Evolutionary conservation across 2,888 invertebrate species (phyloP), one percentile per base, ranked within the genome.

Genomic region (Melieria crassipennis): DNA sequence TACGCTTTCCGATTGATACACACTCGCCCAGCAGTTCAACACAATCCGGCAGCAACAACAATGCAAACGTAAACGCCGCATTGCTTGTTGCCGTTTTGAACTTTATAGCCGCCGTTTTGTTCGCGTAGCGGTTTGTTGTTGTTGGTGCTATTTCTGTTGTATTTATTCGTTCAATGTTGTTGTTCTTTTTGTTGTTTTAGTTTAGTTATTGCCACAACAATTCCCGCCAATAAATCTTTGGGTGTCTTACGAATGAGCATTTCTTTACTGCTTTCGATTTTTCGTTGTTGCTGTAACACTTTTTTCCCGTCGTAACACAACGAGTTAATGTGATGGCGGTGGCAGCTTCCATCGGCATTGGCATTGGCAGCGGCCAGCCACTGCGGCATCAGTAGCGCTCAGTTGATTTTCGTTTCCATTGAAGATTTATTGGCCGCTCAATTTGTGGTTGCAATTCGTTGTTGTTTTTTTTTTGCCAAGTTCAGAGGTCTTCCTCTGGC

Each of bases 1-100:
- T 67, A 61, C 61, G 60, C 67, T 61, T 67, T 67, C 45, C 67
- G 67, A 67, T 67, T 67, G 60, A 67, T 67, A 67, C 45, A 50
- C 67, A n/a, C 30, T 30, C 30, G 3, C 30, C 30, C 30, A 30
- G 30, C 30, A 30, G 30, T 30, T 30, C 30, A 67, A 43, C 60
- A 50, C 16, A 61, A 13, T 45, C 42, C 48, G 50, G 45, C 43
- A 61, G 43, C 60, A 42, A 30, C 42, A 30, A 30, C 30, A 30
- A 30, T 30, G 30, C 30, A 1, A 30, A 30, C 30, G 30, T 30
- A 30, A 30, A 30, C 30, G 30, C 30, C 30, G 30, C 30, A 3
- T 30, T 30, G 30, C 30, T 30, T 30, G 30, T 30, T 30, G 30
- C 30, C 30, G 30, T 30, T 30, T 30, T 30, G 30, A 61, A 61